phyloP scores from a whole-genome alignment of 23 tunicate genomes.

The Trididemnum clinides region DNA sequence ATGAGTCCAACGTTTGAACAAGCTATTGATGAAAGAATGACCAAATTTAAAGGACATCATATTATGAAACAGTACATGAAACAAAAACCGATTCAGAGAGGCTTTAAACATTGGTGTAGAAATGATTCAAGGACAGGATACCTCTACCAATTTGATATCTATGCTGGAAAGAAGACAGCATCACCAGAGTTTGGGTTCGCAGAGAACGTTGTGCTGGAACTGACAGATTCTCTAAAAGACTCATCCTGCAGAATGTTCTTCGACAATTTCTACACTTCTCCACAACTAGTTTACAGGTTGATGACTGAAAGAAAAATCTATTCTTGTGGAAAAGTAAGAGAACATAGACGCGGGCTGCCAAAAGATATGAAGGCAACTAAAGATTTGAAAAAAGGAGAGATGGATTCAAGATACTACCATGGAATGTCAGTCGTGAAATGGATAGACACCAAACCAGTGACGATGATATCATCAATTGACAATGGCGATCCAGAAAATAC shows the following conservation, averaged over 20 bases:
- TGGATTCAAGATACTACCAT: neutral
- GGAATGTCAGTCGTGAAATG: slow-evolving; percentile 11
- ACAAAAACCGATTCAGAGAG: no score
- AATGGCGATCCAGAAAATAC: neutral
- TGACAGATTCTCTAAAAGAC: neutral
- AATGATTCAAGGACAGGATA: slow-evolving; percentile 20
- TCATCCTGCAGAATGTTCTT: neutral
- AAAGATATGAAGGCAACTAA: neutral
- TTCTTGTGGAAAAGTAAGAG: slow-evolving; percentile 6
- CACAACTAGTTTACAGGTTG: neutral
- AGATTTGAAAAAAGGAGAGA: neutral
- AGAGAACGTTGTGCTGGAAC: slow-evolving; percentile 10
- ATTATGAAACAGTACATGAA: no score
- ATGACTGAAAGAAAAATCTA: neutral
- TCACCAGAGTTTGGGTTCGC: neutral
- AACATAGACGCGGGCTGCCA: neutral
- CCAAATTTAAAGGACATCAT: no score
- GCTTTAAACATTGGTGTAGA: slow-evolving; percentile 2
- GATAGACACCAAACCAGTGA: neutral
- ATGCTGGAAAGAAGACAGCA: neutral
- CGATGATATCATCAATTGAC: slow-evolving; percentile 10
- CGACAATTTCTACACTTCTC: slow-evolving; percentile 19
- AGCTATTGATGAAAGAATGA: no score
- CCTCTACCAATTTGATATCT: neutral
- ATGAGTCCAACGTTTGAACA: no score